Conservation (phyloP, 2,888 invertebrate genomes). For the Eumerus sabulonum region DNA sequence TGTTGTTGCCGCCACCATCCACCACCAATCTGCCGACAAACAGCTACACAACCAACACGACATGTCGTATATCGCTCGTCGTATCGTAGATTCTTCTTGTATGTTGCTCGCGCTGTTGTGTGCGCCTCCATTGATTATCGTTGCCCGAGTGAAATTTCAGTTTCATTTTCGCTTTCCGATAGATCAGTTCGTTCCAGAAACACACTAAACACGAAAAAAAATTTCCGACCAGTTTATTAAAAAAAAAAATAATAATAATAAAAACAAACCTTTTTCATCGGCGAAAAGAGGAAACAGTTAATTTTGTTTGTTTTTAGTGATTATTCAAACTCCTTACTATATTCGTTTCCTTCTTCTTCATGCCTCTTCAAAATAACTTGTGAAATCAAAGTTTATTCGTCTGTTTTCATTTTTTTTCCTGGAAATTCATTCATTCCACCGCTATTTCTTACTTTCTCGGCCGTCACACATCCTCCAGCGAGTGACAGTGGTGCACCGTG, state of each 20-base stretch:
- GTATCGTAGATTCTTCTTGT: conserved; percentile 64
- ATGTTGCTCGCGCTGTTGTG: conserved; percentile 54
- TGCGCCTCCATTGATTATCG: conserved; percentile 70
- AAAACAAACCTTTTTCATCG: conserved; percentile 48
- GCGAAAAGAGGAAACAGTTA: conserved; percentile 51
- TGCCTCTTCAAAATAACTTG: conserved; percentile 1
- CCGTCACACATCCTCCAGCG: conserved; percentile 23
- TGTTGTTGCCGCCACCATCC: conserved; percentile 6
- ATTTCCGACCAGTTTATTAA: conserved; percentile 27
- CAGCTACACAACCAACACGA: conserved; percentile 37
- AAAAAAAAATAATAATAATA: no score
- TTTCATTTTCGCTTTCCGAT: conserved; percentile 79
- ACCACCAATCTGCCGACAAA: conserved; percentile 24
- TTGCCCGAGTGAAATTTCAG: conserved; percentile 73
- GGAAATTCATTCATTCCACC: conserved; percentile 4
- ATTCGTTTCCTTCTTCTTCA: neutral
- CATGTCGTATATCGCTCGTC: conserved; percentile 42
- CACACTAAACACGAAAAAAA: conserved; percentile 70
- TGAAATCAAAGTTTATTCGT: conserved; percentile 4
- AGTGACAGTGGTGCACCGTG: conserved; percentile 23
- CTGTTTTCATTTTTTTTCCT: conserved; percentile 4
- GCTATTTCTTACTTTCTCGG: neutral
- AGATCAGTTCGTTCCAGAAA: conserved; percentile 74
- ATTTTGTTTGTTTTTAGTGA: conserved; percentile 43
- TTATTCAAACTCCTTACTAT: no score